Base-by-base conservation (phyloP, 2,888 invertebrate species). In the Agrochola litura region DNA sequence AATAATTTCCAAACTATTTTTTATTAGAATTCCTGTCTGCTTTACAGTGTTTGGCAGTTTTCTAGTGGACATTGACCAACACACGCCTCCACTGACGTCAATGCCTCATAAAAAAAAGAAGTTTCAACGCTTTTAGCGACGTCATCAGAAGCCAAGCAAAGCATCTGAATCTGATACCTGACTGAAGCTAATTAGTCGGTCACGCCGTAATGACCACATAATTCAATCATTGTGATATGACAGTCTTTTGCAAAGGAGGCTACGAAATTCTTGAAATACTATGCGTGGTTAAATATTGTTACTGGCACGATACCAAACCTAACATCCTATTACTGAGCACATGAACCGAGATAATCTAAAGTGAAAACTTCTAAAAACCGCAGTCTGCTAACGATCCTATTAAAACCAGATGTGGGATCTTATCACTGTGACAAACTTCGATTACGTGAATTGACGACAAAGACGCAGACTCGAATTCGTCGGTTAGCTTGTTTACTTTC, bases 21-120 rank as follows among this genome's bases (percentile, higher is more conserved):
- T 85, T 79, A 77, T 79, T 68, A 1, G 61, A 82, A 78, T 80
- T 74, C 77, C 65, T 81, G 77, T 75, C 63, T 73, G 68, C 46
- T 65, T 56, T 52, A 73, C 37, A 81, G 64, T 71, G 52, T 86
- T 93, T 94, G 93, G 93, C 93, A 93, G 83, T 84, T 82, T 73
- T 86, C 75, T 64, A 74, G 85, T 93, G 92, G 90, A 93, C 92
- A 86, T 93, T 92, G 93, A 90, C 90, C 92, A 83, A 90, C 92
- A 91, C 92, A 92, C 93, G 92, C 93, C 92, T 91, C 91, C 90
- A 73, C 79, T 93, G 94, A 94, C 94, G 94, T 92, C 87, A 90
- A 86, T 79, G 58, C 41, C 52, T 68, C 64, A 78, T 82, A 86
- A 85, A 87, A 86, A 86, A 70, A 79, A n/a, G 1, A 79, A 72